phyloP scores from a whole-genome alignment of 2,797 vertebrate species.

The Apodemus agrarius region DNA sequence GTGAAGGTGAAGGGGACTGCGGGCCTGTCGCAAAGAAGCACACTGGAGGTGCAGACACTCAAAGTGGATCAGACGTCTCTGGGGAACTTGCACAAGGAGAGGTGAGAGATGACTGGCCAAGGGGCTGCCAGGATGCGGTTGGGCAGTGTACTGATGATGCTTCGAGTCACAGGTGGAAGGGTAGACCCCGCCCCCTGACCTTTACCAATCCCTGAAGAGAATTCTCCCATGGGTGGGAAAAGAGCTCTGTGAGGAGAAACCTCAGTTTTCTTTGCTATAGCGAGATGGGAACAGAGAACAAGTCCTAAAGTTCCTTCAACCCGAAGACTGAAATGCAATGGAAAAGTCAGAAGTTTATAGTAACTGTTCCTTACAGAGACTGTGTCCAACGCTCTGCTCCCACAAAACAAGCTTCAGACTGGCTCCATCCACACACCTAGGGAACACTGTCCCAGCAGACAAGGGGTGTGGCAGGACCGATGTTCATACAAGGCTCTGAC shows the following conservation, averaged over 20 bases:
- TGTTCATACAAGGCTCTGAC: not conserved
- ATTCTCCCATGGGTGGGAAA: not conserved
- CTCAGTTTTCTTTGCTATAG: slow-evolving; percentile 34
- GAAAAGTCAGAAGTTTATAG: not conserved
- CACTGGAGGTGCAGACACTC: slow-evolving; percentile 78
- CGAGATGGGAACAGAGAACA: not conserved
- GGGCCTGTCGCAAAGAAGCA: slow-evolving; percentile 37
- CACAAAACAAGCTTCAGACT: not conserved
- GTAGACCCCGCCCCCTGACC: not conserved
- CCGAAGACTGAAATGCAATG: not conserved
- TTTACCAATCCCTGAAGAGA: not conserved
- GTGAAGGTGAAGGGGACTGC: not conserved
- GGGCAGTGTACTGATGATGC: not conserved
- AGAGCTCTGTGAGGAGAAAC: not conserved
- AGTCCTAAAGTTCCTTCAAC: not conserved
- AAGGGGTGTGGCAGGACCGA: not conserved
- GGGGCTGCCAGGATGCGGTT: fast-evolving
- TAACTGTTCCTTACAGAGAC: not conserved
- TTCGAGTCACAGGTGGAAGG: not conserved
- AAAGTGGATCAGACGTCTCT: slow-evolving; percentile 31
- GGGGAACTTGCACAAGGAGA: slow-evolving; percentile 63
- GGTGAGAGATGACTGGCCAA: slow-evolving; percentile 74
- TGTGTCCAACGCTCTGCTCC: not conserved
- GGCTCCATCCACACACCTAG: not conserved
- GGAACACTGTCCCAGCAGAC: not conserved